Base-by-base conservation (phyloP, 2,888 invertebrate genomes). In the Lypha dubia region DNA sequence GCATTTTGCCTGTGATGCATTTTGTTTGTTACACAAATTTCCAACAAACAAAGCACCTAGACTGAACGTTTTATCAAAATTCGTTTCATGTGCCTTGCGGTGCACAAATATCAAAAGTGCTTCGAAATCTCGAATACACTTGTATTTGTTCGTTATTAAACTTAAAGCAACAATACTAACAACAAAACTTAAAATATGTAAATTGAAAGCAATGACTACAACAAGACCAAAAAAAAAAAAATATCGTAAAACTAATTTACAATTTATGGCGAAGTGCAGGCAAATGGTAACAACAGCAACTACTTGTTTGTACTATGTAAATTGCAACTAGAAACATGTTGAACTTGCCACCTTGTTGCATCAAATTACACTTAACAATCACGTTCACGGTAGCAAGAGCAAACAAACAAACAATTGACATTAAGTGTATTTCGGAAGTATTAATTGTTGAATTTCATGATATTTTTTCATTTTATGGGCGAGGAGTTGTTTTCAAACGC, bases 341-440 rank as follows among this genome's bases (percentile, higher is more conserved):
- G 77, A 75, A 79, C 68, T 75, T 83, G 74, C 58, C 77, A 83
- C 83, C 77, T 73, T 51, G 38, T 60, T 71, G 56, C 56, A 76
- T 58, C 82, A 76, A 76, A 76, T 76, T 76, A 81, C 32, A 38
- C 35, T 49, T 70, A 51, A 62, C 20, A 71, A 49, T 22, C 46
- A 24, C 63, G 17, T 46, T 17, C 46, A 17, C 17, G 46, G 46
- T 46, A 46, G 46, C 24, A 73, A 24, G 15, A 41, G 4, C 46
- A 73, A 46, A 56, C 38, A 73, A 46, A 56, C 38, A 38, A 38
- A 63, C 63, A 51, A 70, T 62, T 62, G 68, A 51, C 58, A 60
- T 49, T 60, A 68, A 76, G 67, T 58, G 75, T 13, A 38, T 38
- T 53, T 51, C 49, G 63, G 44, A 32, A 49, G 44, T 24, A 51